A percentile compares a stretch with the other conserved stretches of the same genome.
phyloP scores from a whole-genome alignment of 2,888 invertebrate species.

The Molorchus minor region DNA sequence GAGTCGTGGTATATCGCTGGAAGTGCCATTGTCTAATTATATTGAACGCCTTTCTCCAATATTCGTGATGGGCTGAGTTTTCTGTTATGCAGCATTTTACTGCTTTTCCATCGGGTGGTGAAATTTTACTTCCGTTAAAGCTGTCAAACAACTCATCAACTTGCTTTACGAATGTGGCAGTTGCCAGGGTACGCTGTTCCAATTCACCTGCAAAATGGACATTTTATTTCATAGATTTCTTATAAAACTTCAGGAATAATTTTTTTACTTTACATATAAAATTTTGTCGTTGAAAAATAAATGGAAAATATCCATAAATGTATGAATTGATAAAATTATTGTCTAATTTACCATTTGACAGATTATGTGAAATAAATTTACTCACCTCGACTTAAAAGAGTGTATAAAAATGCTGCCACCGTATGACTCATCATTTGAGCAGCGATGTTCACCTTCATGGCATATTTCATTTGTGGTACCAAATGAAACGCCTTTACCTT shows the following conservation, averaged over 20 bases:
- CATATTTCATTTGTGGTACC: conserved; percentile 2
- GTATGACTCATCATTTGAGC: too few species aligned
- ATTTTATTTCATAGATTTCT: too few species aligned
- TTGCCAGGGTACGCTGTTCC: conserved; percentile 30
- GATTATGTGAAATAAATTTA: not conserved
- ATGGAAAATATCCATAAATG: too few species aligned
- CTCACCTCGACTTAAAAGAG: not conserved
- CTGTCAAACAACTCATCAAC: conserved; percentile 47
- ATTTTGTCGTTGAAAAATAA: too few species aligned
- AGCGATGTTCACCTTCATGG: too few species aligned
- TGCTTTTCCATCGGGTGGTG: conserved; percentile 29
- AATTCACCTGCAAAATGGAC: conserved; percentile 7
- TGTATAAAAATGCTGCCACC: conserved; percentile 3
- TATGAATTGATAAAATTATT: too few species aligned
- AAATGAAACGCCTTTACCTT: not conserved
- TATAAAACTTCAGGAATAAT: too few species aligned
- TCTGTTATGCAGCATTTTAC: conserved; percentile 31
- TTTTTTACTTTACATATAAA: too few species aligned
- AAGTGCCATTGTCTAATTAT: conserved; percentile 22
- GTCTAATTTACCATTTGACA: too few species aligned
- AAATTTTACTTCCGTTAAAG: conserved; percentile 32
- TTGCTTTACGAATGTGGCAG: conserved; percentile 36
- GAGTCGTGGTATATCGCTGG: conserved; percentile 17
- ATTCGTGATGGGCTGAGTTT: conserved; percentile 25
- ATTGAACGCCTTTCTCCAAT: conserved; percentile 23